These are phyloP conservation scores for Eubasilissa regina DNA, from an alignment of 1,140 invertebrate species.

Conservation along the genomic window DNA sequence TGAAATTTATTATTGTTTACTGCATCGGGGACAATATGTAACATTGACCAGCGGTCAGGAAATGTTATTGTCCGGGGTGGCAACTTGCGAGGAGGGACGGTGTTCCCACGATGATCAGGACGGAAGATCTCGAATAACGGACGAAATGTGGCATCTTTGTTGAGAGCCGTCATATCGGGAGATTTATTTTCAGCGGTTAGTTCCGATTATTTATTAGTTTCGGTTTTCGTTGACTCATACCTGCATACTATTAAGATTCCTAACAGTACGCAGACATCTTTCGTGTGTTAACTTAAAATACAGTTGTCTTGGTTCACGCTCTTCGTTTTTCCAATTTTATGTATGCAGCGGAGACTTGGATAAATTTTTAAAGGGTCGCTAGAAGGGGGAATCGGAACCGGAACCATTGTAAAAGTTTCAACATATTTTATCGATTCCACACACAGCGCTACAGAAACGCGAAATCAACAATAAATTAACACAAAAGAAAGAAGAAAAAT, in stretches of 20 bases:
- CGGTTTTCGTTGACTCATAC: background rate
- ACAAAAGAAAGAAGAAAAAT: too few species aligned
- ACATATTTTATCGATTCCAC: too few species aligned
- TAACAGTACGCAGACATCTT: too few species aligned
- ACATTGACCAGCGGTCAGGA: conserved; percentile 56
- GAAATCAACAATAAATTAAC: too few species aligned
- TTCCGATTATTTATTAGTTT: background rate
- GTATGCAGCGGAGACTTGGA: too few species aligned
- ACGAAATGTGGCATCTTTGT: conserved; percentile 17
- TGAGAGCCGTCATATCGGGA: background rate
- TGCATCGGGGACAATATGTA: conserved; percentile 18
- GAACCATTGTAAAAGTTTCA: too few species aligned
- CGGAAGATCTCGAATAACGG: conserved; percentile 28
- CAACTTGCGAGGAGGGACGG: background rate
- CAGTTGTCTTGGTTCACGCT: too few species aligned
- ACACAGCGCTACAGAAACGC: too few species aligned
- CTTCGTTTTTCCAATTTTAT: too few species aligned
- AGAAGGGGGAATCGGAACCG: too few species aligned
- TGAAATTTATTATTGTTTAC: conserved; percentile 59
- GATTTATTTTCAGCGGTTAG: conserved; percentile 5
- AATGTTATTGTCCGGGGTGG: conserved; percentile 46
- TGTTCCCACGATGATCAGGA: conserved; percentile 56
- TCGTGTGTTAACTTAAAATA: too few species aligned
- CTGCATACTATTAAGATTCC: background rate
- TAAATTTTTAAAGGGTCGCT: too few species aligned